Conservation (phyloP, 2,797 vertebrate genomes). For the Liparis tanakae region DNA sequence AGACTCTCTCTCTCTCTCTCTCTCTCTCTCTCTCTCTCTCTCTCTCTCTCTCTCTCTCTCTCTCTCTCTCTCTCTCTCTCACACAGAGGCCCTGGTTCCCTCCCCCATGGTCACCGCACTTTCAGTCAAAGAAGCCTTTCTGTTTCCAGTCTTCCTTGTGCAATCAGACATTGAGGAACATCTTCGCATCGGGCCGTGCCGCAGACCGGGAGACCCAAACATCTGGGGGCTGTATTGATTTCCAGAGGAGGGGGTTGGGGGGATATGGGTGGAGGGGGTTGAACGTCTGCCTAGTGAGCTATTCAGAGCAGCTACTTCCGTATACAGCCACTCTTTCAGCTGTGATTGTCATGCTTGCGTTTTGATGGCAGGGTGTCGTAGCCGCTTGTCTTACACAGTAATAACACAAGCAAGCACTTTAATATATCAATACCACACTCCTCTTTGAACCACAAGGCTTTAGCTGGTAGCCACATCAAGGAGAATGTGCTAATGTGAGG, state of each 20-base stretch:
- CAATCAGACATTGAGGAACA: slow-evolving; percentile 84
- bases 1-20: slow-evolving; percentile 80
- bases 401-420: slow-evolving; percentile 61
- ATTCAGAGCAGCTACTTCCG: slow-evolving; percentile 72
- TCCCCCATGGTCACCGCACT: slow-evolving; percentile 80
- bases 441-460: slow-evolving; percentile 24
- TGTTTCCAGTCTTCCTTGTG: slow-evolving; percentile 75
- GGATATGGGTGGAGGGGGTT: slow-evolving; percentile 28
- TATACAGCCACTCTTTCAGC: slow-evolving; percentile 65
- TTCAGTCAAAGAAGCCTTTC: slow-evolving; percentile 82
- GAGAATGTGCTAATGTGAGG: slow-evolving; percentile 62
- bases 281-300: slow-evolving; percentile 65
- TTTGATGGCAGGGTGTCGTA: slow-evolving; percentile 58
- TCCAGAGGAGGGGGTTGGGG: slow-evolving; percentile 37
- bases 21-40: slow-evolving; percentile 78
- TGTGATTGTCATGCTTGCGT: slow-evolving; percentile 70
- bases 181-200: slow-evolving; percentile 73
- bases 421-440: slow-evolving; percentile 62
- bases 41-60: slow-evolving; percentile 80
- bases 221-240: slow-evolving; percentile 81
- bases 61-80: too few species aligned
- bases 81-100: slow-evolving; percentile 74
- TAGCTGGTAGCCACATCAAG: slow-evolving; percentile 49
- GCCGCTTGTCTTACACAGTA: slow-evolving; percentile 45
- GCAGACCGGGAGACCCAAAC: slow-evolving; percentile 73